A percentile compares a stretch with the other conserved stretches of the same genome.
These are phyloP conservation scores for Macrosoma leucophasiata DNA, from an alignment of 2,888 invertebrate genomes.

Conservation along the genomic window DNA sequence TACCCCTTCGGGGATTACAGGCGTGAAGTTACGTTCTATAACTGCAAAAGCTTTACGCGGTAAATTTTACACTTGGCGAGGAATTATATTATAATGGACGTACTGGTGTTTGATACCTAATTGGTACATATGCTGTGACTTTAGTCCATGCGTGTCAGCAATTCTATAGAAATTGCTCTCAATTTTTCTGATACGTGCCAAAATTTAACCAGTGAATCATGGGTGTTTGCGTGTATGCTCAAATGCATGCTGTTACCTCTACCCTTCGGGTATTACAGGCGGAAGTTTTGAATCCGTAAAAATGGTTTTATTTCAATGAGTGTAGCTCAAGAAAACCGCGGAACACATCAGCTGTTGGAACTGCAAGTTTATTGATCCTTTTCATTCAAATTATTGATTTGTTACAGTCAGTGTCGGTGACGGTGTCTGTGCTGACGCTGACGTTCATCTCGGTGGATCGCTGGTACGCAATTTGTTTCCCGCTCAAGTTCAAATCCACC, in stretches of 20 bases:
- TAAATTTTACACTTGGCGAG: no score
- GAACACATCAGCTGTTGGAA: background rate
- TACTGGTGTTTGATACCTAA: no score
- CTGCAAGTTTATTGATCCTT: no score
- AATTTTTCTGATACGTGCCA: background rate
- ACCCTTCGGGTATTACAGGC: background rate
- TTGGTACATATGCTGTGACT: no score
- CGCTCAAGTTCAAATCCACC: slow-evolving; percentile 86
- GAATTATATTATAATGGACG: no score
- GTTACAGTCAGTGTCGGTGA: slow-evolving; percentile 88
- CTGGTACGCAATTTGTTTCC: slow-evolving; percentile 92
- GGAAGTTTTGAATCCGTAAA: background rate
- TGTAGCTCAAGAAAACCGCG: background rate
- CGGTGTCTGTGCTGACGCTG: slow-evolving; percentile 89
- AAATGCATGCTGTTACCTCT: no score
- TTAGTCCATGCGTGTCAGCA: background rate
- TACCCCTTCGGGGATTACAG: no score
- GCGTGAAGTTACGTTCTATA: no score
- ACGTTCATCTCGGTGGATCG: slow-evolving; percentile 91
- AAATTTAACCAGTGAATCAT: background rate
- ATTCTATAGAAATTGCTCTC: background rate
- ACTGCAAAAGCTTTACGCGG: no score
- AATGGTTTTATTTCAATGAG: no score
- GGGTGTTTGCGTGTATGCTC: background rate
- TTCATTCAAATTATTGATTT: slow-evolving; percentile 25